Base-by-base conservation (phyloP, 1,140 invertebrate genomes). In the Sesamia nonagrioides region DNA sequence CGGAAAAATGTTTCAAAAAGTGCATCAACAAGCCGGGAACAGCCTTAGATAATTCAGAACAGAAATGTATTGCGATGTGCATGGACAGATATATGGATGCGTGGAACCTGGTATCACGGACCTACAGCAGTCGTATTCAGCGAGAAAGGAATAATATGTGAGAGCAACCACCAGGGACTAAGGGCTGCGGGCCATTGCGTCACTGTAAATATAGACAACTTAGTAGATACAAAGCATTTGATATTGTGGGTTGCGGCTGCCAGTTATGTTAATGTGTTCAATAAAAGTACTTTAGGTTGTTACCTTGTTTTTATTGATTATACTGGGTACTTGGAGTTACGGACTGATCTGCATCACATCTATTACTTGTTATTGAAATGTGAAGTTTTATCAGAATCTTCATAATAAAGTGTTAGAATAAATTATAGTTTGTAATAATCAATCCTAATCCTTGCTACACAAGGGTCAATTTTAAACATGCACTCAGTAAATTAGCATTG, bases 51-150 rank as follows among this genome's bases (percentile, higher is more conserved):
- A 98, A 96, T 91, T 98, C 98, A 1, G 98, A 99, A 96, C 98
- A 99, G 97, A 99, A 99, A 97, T 99, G 99, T 95, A 96, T 99
- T 82, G 98, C 98, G 13, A 98, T 99, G 98, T 99, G 98, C 93
- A 99, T 99, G 98, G 98, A 99, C 93, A 96, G 98, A 84, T 99
- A 99, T 95, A 99, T 99, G 97, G 99, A 99, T 92, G 96, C 98
- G 6, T 99, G 98, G 97, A 98, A 98, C 95, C 95, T 98, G 63
- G 98, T 99, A 37, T 98, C 98, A 15, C 96, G 97, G 92, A 96
- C 98, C 1, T 99, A 98, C 89, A 97, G 96, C 86, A 96, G 95
- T 91, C 96, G 98, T 89, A 95, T 99, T 84, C 97, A 98, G 90
- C 95, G 96, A 83, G 97, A 98, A 93, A 95, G 96, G 84, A 94